These are phyloP conservation scores for Bolinopsis microptera DNA, from an alignment of 37 sponge, comb jelly and placozoan species.

Conservation along the genomic window DNA sequence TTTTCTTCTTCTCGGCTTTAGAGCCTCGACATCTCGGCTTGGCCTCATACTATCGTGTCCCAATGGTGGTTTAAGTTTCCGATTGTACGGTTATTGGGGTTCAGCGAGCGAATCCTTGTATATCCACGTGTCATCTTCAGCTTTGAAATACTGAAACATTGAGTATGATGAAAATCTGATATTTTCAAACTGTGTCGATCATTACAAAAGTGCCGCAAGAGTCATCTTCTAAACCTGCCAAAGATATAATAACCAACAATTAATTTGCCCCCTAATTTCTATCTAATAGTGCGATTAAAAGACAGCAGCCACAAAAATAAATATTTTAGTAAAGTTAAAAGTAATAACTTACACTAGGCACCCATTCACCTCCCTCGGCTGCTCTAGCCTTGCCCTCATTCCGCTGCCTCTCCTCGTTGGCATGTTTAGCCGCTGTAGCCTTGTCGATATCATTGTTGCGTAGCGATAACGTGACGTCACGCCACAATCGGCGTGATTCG, in stretches of 20 bases:
- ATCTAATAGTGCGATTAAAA: too few species aligned
- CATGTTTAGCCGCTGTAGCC: slow-evolving; percentile 8
- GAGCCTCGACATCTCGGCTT: too few species aligned
- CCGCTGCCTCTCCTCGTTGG: slow-evolving; percentile 46
- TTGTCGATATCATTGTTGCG: slow-evolving; percentile 20
- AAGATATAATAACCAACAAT: background rate
- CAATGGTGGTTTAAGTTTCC: too few species aligned
- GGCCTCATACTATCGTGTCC: too few species aligned
- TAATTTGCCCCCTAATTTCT: too few species aligned
- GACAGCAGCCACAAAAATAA: too few species aligned
- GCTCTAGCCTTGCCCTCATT: slow-evolving; percentile 24
- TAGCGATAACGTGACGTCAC: slow-evolving; percentile 44
- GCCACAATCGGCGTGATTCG: slow-evolving; percentile 60
- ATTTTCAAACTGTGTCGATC: too few species aligned
- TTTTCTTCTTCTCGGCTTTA: too few species aligned
- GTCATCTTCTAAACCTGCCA: too few species aligned
- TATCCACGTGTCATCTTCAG: background rate
- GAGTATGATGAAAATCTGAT: too few species aligned
- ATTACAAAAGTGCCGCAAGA: too few species aligned
- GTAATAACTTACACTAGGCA: slow-evolving; percentile 9
- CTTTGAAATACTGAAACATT: slow-evolving; percentile 6
- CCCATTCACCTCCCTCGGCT: slow-evolving; percentile 26
- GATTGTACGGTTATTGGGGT: background rate
- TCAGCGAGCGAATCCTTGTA: background rate
- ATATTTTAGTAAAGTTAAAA: background rate